Conservation (phyloP, 2,113 vertebrate genomes). For the Apodemus sylvaticus region DNA sequence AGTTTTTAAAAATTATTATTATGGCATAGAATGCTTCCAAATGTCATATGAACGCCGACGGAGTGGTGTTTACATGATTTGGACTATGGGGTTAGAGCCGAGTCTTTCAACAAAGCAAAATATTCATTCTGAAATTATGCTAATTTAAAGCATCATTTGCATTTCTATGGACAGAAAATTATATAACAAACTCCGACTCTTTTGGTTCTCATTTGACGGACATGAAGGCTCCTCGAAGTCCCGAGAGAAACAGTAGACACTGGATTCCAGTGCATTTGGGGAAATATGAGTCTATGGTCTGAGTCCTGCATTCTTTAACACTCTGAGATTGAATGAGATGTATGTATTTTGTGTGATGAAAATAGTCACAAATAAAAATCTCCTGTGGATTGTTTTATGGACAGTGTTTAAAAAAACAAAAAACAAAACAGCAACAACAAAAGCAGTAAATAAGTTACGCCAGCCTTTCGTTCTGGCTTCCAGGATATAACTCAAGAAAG, state of each 20-base stretch:
- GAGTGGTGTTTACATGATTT: conserved; percentile 37
- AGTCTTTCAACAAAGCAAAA: conserved; percentile 52
- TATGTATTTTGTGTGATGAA: conserved; percentile 25
- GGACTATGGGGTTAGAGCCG: neutral
- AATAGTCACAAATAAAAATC: conserved; percentile 34
- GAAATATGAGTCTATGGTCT: conserved; percentile 42
- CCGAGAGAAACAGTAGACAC: conserved; percentile 20
- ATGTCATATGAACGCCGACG: neutral
- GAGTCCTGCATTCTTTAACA: conserved; percentile 26
- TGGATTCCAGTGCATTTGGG: conserved; percentile 38
- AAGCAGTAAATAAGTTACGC: conserved; percentile 39
- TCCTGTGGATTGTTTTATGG: conserved; percentile 3
- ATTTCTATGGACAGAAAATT: conserved; percentile 59
- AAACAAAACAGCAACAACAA: neutral
- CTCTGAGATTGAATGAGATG: conserved; percentile 50
- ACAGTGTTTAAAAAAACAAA: neutral
- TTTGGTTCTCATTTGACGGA: conserved; percentile 55
- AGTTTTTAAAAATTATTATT: neutral
- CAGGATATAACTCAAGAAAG: neutral
- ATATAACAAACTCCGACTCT: conserved; percentile 24
- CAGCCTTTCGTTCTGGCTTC: neutral
- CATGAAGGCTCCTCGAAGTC: neutral
- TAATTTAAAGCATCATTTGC: conserved; percentile 57
- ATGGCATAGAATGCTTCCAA: neutral
- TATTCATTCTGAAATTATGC: conserved; percentile 2